Evolutionary conservation across 2,888 invertebrate genomes (phyloP).

Genomic region (Morinoia aosen): DNA sequence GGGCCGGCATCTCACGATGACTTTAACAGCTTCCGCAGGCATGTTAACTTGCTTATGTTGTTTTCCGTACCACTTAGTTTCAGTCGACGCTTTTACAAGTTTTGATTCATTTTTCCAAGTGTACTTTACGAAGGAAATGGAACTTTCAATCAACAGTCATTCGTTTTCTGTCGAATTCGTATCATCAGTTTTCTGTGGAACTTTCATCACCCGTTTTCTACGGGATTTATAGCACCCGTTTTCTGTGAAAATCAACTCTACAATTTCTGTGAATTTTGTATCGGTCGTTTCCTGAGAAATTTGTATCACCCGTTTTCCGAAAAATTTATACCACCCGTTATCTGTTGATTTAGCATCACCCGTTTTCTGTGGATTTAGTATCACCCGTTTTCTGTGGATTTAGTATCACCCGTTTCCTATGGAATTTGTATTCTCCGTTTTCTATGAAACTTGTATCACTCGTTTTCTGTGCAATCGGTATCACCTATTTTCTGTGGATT

Average conservation of each 20-base stretch:
- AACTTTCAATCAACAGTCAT: not conserved
- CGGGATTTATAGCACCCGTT: too few species aligned
- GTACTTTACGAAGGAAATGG: not conserved
- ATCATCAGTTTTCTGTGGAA: too few species aligned
- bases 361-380: not conserved
- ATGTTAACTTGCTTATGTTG: not conserved
- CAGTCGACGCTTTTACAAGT: not conserved
- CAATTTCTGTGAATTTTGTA: too few species aligned
- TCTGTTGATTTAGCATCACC: not conserved
- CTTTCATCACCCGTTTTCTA: too few species aligned
- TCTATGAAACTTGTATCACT: not conserved
- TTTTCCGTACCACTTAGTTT: not conserved
- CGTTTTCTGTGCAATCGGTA: not conserved
- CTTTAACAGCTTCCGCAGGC: conserved; percentile 80
- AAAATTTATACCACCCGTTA: not conserved
- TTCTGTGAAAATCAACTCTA: too few species aligned
- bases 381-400: not conserved
- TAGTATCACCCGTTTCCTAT: not conserved
- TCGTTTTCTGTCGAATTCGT: not conserved
- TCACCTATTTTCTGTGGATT: not conserved
- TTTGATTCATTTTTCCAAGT: not conserved
- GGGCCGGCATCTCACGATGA: conserved; percentile 88
- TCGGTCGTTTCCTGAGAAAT: too few species aligned
- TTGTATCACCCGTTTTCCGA: not conserved
- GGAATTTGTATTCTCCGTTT: not conserved